Evolutionary conservation across 2,888 invertebrate genomes (phyloP), one percentile per base, ranked within the genome.

Genomic region (Calliphora vomitoria): DNA sequence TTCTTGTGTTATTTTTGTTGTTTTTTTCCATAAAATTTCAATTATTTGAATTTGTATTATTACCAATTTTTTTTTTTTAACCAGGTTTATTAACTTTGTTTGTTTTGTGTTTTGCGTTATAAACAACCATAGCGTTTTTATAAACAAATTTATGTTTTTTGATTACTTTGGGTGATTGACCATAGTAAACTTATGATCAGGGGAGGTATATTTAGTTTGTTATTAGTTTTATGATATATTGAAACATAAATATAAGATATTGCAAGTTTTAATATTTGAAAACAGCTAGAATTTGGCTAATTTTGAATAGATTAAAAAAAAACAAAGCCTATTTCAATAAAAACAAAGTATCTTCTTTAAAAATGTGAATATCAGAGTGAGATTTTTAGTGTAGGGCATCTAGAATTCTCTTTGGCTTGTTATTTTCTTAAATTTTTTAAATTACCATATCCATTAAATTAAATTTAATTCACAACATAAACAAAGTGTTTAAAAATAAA

Each of bases 11-110:
- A 25, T 10, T 76, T 62, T 53, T 64, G 38, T n/a, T 41, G 38
- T 72, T 35, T 18, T 66, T 66, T 58, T 35, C 47, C 64, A 55
- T 66, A 66, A 66, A 66, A 64, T 55, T 69, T 68, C 72, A 83
- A 80, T 75, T 62, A 76, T 69, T 55, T 66, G 55, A 72, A 72
- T 78, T 82, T 82, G 35, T 86, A 62, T 53, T 86, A 35, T 41
- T 35, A 69, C 13, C 79, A 47, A 41, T 84, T 72, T 44, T 68
- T 31, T 68, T 60, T 44, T 31, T 69, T 75, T 47, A 62, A 8
- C 11, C 31, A 47, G 47, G 38, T 47, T 75, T 75, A 75, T 75
- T 75, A 75, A 47, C 18, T n/a, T 68, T n/a, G 8, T 69, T 78
- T 66, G 18, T 44, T 66, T 15, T 78, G 25, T 38, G 66, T n/a